Conservation (phyloP, 1,140 invertebrate genomes). For the Plectrocnemia conspersa region DNA sequence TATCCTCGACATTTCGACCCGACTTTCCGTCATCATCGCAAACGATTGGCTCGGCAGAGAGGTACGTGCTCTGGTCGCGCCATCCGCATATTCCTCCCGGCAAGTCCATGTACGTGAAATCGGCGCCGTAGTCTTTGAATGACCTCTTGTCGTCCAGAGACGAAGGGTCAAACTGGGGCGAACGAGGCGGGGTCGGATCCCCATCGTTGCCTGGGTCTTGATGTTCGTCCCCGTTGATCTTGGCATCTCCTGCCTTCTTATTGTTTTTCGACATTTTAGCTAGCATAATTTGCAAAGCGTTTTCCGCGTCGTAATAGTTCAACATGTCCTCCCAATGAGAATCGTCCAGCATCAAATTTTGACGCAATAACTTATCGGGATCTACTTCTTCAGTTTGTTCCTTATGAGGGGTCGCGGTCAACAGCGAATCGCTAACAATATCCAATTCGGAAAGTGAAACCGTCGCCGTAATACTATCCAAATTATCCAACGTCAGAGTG, state of each 20-base stretch:
- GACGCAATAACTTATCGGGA: not conserved
- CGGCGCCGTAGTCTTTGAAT: conserved; percentile 49
- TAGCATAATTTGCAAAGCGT: conserved; percentile 51
- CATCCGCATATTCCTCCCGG: conserved; percentile 75
- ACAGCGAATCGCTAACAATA: conserved; percentile 24
- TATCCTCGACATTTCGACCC: conserved; percentile 11
- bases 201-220: conserved; percentile 56
- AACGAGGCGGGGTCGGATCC: conserved; percentile 51
- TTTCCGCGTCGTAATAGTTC: conserved; percentile 60
- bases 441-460: no score
- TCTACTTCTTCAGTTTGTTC: conserved; percentile 2
- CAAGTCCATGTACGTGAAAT: conserved; percentile 66
- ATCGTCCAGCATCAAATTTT: conserved; percentile 49
- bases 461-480: no score
- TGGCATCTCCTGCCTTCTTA: conserved; percentile 39
- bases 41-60: conserved; percentile 53
- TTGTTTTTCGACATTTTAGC: conserved; percentile 45
- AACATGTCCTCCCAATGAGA: conserved; percentile 59
- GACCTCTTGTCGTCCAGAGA: conserved; percentile 14
- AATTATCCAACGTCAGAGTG: no score
- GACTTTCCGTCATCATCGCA: not conserved
- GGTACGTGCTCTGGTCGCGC: conserved; percentile 77
- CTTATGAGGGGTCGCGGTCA: conserved; percentile 12
- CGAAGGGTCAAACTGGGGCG: conserved; percentile 30
- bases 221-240: conserved; percentile 45